phyloP scores from a whole-genome alignment of 2,113 vertebrate genomes.

The Campylomormyrus tamandua region DNA sequence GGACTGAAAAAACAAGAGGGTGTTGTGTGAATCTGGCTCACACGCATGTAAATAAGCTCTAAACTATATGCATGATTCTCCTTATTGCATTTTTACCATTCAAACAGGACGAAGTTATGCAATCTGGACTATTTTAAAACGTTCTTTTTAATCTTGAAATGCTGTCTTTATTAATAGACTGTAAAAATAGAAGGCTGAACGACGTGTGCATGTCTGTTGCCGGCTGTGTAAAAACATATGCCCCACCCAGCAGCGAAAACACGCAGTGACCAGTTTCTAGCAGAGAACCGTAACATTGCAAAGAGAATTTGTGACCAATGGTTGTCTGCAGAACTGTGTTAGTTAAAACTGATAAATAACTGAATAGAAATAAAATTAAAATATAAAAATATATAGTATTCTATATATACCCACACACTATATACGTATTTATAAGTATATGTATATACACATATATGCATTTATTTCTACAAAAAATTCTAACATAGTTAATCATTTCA shows the following conservation, averaged over 20 bases:
- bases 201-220: constrained; percentile 2
- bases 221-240: neutral
- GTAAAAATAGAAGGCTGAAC: constrained; percentile 4
- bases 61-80: neutral
- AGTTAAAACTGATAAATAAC: neutral
- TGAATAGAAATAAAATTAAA: neutral
- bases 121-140: neutral
- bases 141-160: constrained; percentile 2
- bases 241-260: neutral
- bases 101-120: neutral
- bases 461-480: neutral
- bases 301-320: neutral
- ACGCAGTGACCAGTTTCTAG: neutral
- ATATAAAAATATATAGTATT: neutral
- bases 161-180: constrained; percentile 9
- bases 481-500: neutral
- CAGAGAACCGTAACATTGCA: neutral
- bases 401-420: neutral
- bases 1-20: neutral
- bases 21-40: neutral
- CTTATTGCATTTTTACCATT: neutral
- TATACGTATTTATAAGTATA: neutral
- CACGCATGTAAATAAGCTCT: neutral
- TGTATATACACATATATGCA: neutral
- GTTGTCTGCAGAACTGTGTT: neutral